phyloP scores from a whole-genome alignment of 2,888 invertebrate genomes.

The Syrphus vitripennis region DNA sequence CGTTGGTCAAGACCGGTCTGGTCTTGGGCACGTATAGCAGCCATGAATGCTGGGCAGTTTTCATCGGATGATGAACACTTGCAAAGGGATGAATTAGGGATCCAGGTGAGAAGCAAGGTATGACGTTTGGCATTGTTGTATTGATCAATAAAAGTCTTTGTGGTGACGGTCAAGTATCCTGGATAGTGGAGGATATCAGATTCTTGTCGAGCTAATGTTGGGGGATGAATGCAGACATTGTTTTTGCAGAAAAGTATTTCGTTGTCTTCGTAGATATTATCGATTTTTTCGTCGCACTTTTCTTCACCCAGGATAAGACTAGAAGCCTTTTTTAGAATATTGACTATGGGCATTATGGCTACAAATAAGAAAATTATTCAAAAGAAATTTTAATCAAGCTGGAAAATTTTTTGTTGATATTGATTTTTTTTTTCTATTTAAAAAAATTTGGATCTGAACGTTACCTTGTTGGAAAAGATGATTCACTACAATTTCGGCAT shows the following conservation, averaged over 20 bases:
- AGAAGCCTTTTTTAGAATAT: conserved; percentile 89
- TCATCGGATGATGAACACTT: conserved; percentile 91
- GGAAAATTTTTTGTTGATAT: neutral
- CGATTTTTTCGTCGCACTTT: conserved; percentile 84
- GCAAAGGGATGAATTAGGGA: conserved; percentile 93
- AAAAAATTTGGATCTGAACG: neutral
- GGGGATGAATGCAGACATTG: conserved; percentile 98
- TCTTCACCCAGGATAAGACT: conserved; percentile 89
- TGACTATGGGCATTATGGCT: conserved; percentile 87
- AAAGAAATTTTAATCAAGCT: neutral
- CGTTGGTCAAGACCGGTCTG: conserved; percentile 4
- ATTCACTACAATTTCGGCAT: conserved; percentile 27
- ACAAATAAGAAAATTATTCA: neutral
- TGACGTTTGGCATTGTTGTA: conserved; percentile 89
- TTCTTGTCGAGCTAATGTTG: conserved; percentile 90
- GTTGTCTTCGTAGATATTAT: conserved; percentile 88
- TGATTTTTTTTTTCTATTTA: conserved; percentile 10
- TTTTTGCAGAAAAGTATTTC: conserved; percentile 96
- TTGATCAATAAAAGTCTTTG: conserved; percentile 89
- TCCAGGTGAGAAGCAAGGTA: conserved; percentile 96
- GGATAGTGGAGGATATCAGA: conserved; percentile 94
- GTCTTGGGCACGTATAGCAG: conserved; percentile 35
- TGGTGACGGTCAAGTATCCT: conserved; percentile 93
- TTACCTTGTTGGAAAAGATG: neutral
- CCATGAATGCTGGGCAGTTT: conserved; percentile 78